phyloP scores from a whole-genome alignment of 2,113 vertebrate species.

The Syrrhaptes paradoxus region DNA sequence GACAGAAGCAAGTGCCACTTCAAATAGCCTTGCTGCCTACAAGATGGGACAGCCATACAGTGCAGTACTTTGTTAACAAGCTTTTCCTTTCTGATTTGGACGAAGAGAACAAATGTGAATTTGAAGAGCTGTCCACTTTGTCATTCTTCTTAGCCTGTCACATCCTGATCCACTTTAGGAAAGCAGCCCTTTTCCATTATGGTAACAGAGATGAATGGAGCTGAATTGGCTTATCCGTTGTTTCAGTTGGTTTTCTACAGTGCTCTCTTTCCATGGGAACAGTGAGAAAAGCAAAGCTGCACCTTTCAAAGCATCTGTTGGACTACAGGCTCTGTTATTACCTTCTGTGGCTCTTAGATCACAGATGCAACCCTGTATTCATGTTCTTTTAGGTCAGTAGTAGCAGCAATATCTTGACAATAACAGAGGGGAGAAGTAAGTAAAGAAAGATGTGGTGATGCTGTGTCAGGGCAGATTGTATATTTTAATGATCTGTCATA shows the following conservation, averaged over 20 bases:
- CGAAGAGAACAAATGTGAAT: background rate
- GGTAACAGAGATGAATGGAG: background rate
- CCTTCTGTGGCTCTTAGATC: background rate
- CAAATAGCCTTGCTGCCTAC: background rate
- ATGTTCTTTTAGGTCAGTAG: background rate
- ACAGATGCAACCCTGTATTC: background rate
- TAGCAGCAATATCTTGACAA: background rate
- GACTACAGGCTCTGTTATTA: background rate
- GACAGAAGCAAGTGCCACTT: background rate
- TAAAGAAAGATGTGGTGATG: background rate
- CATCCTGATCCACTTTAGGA: background rate
- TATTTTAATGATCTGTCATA: background rate
- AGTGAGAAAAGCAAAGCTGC: background rate
- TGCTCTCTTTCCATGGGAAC: background rate
- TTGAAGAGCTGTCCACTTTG: background rate
- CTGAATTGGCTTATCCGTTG: background rate
- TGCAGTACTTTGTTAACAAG: background rate
- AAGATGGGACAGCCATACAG: background rate
- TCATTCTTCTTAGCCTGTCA: background rate
- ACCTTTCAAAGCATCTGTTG: background rate
- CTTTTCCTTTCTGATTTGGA: background rate
- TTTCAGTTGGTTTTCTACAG: background rate
- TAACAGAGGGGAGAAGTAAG: background rate
- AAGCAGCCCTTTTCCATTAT: background rate
- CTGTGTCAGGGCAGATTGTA: background rate